Evolutionary conservation across 2,113 vertebrate species (phyloP), one percentile per base, ranked within the genome.

Genomic region (Calonectris borealis): DNA sequence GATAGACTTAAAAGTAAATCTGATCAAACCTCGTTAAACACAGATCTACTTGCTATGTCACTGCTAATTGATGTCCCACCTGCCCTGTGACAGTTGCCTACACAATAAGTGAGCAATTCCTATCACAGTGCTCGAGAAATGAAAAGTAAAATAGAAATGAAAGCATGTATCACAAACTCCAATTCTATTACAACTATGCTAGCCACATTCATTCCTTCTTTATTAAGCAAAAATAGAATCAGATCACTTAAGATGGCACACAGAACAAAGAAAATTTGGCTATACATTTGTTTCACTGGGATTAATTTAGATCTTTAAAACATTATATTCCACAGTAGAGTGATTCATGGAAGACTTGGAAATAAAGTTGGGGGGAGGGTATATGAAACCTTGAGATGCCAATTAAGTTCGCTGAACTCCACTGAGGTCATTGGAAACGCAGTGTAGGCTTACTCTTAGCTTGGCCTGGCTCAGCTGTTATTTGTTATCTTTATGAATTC

Each of bases 401-500:
- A 48, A 0, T 61, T 57, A 71, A 60, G 31, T 69, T 77, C 34
- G 79, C 62, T 85, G 34, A 70, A 34, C 36, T 85, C 38, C 60
- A 78, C 46, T 48, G 44, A 90, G 87, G 89, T 78, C 52, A 51
- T 4, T 38, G 75, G 49, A 93, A 85, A 82, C 52, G 31, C 46
- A 85, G n/a, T 18, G 40, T 10, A 44, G 46, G 22, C 79, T 89
- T 44, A 24, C 51, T 72, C 76, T 94, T 76, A 79, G 38, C 70
- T 51, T 31, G 36, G 58, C 90, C 85, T 93, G 93, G 40, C 19
- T 73, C 85, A 84, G 84, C 75, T 71, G 94, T 93, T 94, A 78
- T 26, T 95, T 76, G 94, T 94, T 94, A 89, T 94, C 86, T 94
- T 65, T 52, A 92, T 80, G 64, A 90, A 46, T 76, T 84, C 83